Percentiles rank a stretch among this genome's conserved stretches.
Conservation (phyloP, 2,888 invertebrate species). For the Leptinotarsa tumamoca region DNA sequence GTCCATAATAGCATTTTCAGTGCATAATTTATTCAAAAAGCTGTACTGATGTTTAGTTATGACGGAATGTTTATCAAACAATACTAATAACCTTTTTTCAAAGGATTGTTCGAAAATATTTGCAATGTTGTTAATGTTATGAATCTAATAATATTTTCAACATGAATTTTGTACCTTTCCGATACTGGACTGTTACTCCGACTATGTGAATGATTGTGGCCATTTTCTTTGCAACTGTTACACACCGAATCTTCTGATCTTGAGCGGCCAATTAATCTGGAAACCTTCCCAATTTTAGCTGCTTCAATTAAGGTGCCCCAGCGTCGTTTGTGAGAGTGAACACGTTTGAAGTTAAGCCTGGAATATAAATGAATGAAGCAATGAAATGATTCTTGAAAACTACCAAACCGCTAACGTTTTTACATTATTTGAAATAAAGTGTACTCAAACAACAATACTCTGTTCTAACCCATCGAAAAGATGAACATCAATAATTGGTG, state of each 20-base stretch:
- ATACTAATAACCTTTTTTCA: too few relatives aligned
- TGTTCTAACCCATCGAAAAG: too few relatives aligned
- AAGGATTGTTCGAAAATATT: too few relatives aligned
- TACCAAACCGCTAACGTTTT: not conserved
- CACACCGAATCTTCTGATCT: constrained; percentile 88
- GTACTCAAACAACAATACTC: too few relatives aligned
- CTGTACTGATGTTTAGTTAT: too few relatives aligned
- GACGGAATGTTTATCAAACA: too few relatives aligned
- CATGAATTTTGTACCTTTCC: constrained; percentile 57
- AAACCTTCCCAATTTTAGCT: constrained; percentile 83
- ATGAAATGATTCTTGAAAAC: constrained; percentile 3
- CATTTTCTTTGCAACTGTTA: constrained; percentile 70
- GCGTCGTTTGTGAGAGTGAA: constrained; percentile 77
- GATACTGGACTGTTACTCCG: constrained; percentile 72
- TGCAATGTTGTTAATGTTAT: too few relatives aligned
- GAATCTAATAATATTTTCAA: not conserved
- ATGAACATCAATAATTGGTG: too few relatives aligned
- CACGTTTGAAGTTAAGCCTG: constrained; percentile 67
- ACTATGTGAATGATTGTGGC: constrained; percentile 66
- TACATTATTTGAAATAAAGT: too few relatives aligned
- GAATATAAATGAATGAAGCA: constrained; percentile 8
- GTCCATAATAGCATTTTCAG: too few relatives aligned
- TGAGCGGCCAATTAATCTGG: constrained; percentile 82
- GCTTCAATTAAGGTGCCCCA: constrained; percentile 91
- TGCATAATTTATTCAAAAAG: too few relatives aligned